Conservation (phyloP, 2,797 vertebrate species). For the Serranus cabrilla region DNA sequence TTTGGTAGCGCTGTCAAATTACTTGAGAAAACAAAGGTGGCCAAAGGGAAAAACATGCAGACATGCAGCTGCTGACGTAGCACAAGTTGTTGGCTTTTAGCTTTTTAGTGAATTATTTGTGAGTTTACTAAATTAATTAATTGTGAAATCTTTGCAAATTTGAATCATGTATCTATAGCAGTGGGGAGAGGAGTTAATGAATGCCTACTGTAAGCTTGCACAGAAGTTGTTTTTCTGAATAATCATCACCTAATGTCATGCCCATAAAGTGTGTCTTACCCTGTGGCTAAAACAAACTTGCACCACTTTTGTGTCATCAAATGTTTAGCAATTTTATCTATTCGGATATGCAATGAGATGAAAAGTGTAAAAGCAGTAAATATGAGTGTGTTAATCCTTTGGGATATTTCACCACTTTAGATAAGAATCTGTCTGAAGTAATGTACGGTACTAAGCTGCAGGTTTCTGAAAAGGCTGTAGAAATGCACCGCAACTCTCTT, state of each 20-base stretch:
- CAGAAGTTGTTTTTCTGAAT: neutral
- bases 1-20: neutral
- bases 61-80: neutral
- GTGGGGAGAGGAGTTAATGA: slow-evolving; percentile 7
- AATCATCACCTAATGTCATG: slow-evolving; percentile 5
- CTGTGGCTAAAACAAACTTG: neutral
- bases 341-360: neutral
- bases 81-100: neutral
- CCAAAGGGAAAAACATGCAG: neutral
- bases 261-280: slow-evolving; percentile 6
- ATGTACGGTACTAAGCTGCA: neutral
- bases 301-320: slow-evolving; percentile 2
- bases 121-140: slow-evolving; percentile 5
- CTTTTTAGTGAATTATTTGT: slow-evolving; percentile 4
- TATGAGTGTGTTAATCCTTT: slow-evolving; percentile 9
- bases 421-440: slow-evolving; percentile 6
- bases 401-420: slow-evolving; percentile 3
- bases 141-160: slow-evolving; percentile 11
- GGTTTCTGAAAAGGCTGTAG: slow-evolving; percentile 19
- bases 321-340: neutral
- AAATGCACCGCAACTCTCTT: slow-evolving; percentile 10
- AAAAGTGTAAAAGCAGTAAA: slow-evolving; percentile 1
- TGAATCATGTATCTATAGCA: neutral
- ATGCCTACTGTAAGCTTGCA: neutral
- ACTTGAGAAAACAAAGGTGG: neutral